Percentiles rank a stretch among this genome's conserved stretches.
These are phyloP conservation scores for Diadema setosum DNA, from an alignment of 35 echinoderm and acorn worm genomes.

Conservation along the genomic window DNA sequence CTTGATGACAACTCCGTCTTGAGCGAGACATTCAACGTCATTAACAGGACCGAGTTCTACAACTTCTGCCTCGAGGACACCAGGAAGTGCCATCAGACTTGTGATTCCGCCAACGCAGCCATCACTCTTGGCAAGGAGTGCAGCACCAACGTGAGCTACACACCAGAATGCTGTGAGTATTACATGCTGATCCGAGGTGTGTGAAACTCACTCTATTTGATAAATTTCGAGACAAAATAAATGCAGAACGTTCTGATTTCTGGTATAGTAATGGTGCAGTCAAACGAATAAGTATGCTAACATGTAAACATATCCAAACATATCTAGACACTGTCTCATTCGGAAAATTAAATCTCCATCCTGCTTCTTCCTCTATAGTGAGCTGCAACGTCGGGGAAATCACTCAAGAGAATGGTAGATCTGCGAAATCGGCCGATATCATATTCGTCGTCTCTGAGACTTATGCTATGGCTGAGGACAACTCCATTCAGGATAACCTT, in stretches of 20 bases:
- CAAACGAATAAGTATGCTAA: too few species aligned
- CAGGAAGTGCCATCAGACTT: background rate
- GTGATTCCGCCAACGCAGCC: background rate
- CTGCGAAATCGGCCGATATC: constrained; percentile 49
- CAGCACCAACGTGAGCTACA: background rate
- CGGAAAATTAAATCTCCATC: too few species aligned
- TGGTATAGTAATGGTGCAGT: too few species aligned
- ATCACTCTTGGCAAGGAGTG: background rate
- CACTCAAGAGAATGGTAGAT: background rate
- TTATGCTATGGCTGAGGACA: constrained; percentile 8
- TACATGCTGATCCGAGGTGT: too few species aligned
- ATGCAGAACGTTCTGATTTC: too few species aligned
- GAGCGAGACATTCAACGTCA: constrained; percentile 22
- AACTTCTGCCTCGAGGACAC: constrained; percentile 20
- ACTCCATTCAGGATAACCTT: constrained; percentile 8
- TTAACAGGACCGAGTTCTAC: constrained; percentile 30
- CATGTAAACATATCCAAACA: too few species aligned
- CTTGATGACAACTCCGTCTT: constrained; percentile 33
- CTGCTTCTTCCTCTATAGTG: background rate
- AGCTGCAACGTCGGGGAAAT: background rate
- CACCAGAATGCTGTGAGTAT: background rate
- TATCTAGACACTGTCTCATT: too few species aligned
- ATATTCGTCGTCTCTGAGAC: constrained; percentile 85
- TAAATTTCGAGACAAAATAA: too few species aligned
- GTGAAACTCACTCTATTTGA: too few species aligned